phyloP scores from a whole-genome alignment of 2,797 vertebrate genomes.

The Hafferia zeledoni region DNA sequence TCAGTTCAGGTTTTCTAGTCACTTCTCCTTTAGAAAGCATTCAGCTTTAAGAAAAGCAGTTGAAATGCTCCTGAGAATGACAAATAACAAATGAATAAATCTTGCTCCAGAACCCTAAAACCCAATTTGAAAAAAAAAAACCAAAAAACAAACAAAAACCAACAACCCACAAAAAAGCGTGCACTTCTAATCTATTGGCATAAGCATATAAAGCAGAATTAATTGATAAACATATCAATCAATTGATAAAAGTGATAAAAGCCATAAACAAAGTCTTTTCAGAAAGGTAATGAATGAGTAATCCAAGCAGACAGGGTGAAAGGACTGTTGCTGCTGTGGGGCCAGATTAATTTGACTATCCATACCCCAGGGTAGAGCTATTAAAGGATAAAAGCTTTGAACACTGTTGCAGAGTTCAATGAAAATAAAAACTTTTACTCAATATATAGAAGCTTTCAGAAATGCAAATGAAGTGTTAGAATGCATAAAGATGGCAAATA shows the following conservation, averaged over 20 bases:
- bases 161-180: background rate
- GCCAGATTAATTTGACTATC: background rate
- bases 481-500: background rate
- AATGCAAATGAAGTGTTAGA: constrained; percentile 15
- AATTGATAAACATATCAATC: constrained; percentile 4
- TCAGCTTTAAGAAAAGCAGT: constrained; percentile 37
- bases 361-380: background rate
- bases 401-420: background rate
- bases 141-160: too few species aligned
- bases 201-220: background rate
- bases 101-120: constrained; percentile 1
- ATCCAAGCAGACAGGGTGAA: background rate
- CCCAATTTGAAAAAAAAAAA: background rate
- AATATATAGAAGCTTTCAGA: background rate
- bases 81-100: constrained; percentile 42
- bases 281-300: background rate
- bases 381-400: background rate
- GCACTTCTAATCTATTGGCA: background rate
- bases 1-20: background rate
- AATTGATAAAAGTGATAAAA: background rate
- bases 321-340: background rate
- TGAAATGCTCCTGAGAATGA: constrained; percentile 53
- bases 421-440: constrained; percentile 1
- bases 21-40: background rate
- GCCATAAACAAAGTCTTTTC: background rate